Percentiles rank a stretch among this genome's conserved stretches.
These are phyloP conservation scores for Tribolium castaneum DNA, from an alignment of 1,140 invertebrate species.

Conservation along the genomic window DNA sequence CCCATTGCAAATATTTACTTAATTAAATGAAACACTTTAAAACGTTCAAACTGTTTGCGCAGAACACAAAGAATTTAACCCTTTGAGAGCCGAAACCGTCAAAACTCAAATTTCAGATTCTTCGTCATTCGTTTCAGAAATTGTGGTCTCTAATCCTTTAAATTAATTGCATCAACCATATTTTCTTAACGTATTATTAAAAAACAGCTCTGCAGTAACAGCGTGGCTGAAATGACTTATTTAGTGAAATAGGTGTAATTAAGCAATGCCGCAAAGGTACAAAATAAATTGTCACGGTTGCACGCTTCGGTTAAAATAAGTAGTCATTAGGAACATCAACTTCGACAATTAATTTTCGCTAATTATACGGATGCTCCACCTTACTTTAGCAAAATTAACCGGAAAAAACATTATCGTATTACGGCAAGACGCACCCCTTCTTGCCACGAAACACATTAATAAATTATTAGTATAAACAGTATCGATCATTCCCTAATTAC, in stretches of 20 bases:
- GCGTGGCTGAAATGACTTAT: too few species aligned
- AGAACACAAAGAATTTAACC: conserved; percentile 16
- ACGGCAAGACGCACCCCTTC: not conserved
- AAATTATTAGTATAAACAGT: not conserved
- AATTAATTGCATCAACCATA: too few species aligned
- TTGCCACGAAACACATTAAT: not conserved
- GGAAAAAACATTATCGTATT: conserved; percentile 5
- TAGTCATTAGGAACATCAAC: conserved; percentile 1
- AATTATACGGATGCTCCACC: not conserved
- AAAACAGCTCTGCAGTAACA: too few species aligned
- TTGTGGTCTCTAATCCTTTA: not conserved
- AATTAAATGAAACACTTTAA: conserved; percentile 6
- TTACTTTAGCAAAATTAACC: not conserved
- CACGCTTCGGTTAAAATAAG: not conserved
- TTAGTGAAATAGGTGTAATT: too few species aligned
- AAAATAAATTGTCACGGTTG: not conserved
- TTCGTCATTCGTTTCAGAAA: not conserved
- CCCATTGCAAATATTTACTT: not conserved
- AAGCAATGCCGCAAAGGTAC: not conserved
- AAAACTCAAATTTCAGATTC: not conserved
- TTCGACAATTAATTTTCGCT: conserved; percentile 1
- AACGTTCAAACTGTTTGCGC: not conserved
- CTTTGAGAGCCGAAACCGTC: not conserved
- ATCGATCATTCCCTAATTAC: not conserved
- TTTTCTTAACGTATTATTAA: too few species aligned